These are phyloP conservation scores for Pseudoips prasinana DNA, from an alignment of 2,888 invertebrate genomes.

Conservation along the genomic window DNA sequence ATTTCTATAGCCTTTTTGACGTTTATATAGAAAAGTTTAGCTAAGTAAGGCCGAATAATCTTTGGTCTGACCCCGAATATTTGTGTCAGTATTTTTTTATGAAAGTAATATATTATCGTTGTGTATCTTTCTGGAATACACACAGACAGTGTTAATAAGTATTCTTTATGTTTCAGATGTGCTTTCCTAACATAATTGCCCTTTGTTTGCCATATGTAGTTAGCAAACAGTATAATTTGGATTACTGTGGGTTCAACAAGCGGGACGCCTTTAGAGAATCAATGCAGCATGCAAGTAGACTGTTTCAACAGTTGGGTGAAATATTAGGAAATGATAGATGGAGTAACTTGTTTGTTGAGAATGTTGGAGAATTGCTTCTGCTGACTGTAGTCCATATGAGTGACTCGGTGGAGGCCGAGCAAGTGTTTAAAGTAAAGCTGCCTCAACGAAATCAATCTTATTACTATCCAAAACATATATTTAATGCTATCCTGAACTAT, in stretches of 20 bases:
- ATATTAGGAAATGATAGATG: constrained; percentile 57
- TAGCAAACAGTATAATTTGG: constrained; percentile 53
- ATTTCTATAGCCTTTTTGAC: no score
- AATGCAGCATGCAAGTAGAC: constrained; percentile 42
- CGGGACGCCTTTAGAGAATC: constrained; percentile 31
- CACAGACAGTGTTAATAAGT: no score
- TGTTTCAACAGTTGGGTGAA: constrained; percentile 55
- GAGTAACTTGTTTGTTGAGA: constrained; percentile 62
- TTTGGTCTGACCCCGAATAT: no score
- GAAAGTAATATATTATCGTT: no score
- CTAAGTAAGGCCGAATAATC: no score
- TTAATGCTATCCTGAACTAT: constrained; percentile 63
- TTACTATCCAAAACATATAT: constrained; percentile 58
- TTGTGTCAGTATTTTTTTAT: no score
- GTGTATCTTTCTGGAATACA: no score
- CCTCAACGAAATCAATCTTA: constrained; percentile 55
- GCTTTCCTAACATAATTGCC: constrained; percentile 59
- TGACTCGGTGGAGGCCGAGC: constrained; percentile 54
- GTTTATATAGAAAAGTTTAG: no score
- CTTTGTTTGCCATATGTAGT: constrained; percentile 66
- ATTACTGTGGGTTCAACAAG: constrained; percentile 33
- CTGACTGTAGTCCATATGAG: constrained; percentile 52
- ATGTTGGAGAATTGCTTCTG: constrained; percentile 63
- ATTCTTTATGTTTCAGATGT: constrained; percentile 51
- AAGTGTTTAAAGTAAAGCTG: constrained; percentile 45